Evolutionary conservation across 2,797 vertebrate genomes (phyloP).

Genomic region (Lutjanus campechanus): DNA sequence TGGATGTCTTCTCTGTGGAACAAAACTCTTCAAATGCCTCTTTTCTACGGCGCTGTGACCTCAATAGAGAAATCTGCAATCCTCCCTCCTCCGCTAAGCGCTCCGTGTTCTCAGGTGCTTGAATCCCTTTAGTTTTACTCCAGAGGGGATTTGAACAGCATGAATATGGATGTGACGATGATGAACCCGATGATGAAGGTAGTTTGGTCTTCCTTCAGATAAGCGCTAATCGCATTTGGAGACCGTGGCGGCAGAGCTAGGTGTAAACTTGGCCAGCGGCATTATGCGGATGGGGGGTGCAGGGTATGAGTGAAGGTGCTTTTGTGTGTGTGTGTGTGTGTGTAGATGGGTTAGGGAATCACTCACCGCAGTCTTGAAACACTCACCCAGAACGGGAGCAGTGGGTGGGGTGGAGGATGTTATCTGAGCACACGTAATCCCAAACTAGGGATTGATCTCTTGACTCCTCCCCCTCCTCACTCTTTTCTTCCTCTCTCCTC

Average conservation of each 20-base stretch:
- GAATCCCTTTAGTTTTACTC: conserved; percentile 78
- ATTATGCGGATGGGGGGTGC: conserved; percentile 64
- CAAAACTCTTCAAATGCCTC: conserved; percentile 60
- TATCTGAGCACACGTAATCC: conserved; percentile 84
- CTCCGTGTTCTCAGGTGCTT: conserved; percentile 74
- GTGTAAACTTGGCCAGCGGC: conserved; percentile 80
- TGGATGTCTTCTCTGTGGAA: conserved; percentile 43
- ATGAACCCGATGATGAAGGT: conserved; percentile 78
- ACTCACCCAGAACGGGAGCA: conserved; percentile 60
- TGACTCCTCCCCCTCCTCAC: conserved; percentile 64
- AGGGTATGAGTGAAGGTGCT: conserved; percentile 56
- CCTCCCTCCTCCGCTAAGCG: conserved; percentile 61
- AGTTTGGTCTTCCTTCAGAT: conserved; percentile 81
- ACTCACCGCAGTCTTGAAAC: conserved; percentile 59
- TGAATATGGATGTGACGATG: conserved; percentile 82
- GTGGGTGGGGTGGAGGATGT: conserved; percentile 72
- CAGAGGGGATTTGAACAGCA: conserved; percentile 76
- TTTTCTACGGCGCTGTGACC: conserved; percentile 67
- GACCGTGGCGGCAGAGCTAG: conserved; percentile 73
- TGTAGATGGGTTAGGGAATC: conserved; percentile 46
- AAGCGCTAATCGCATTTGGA: conserved; percentile 82
- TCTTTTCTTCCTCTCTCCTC: conserved; percentile 45
- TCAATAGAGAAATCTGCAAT: conserved; percentile 74
- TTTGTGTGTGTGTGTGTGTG: conserved; percentile 38
- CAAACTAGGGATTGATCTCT: conserved; percentile 80